phyloP scores from a whole-genome alignment of 2,888 invertebrate genomes.

The Arctia plantaginis region DNA sequence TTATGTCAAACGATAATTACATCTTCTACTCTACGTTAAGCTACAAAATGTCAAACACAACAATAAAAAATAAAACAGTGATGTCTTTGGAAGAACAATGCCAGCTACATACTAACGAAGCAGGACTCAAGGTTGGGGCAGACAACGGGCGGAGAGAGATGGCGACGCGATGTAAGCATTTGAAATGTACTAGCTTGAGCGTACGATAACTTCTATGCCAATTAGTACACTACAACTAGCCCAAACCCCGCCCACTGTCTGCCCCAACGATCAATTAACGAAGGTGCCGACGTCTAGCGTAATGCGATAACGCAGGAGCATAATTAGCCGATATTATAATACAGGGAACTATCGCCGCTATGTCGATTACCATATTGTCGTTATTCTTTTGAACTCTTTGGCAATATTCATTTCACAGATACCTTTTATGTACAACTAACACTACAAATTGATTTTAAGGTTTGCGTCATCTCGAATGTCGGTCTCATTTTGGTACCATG shows the following conservation, averaged over 20 bases:
- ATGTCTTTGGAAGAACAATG: slow-evolving; percentile 54
- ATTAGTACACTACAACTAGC: not conserved
- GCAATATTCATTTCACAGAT: slow-evolving; percentile 43
- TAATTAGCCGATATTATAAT: slow-evolving; percentile 15
- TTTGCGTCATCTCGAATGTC: not conserved
- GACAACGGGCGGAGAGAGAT: not conserved
- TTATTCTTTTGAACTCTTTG: slow-evolving; percentile 53
- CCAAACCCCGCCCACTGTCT: not conserved
- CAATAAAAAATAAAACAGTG: slow-evolving; percentile 31
- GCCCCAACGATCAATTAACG: not conserved
- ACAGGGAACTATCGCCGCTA: slow-evolving; percentile 36
- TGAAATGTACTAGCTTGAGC: too few species aligned
- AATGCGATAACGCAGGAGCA: slow-evolving; percentile 1
- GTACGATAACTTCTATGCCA: not conserved
- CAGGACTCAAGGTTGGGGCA: slow-evolving; percentile 11
- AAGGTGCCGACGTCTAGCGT: slow-evolving; percentile 16
- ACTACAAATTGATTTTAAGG: not conserved
- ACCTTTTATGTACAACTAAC: slow-evolving; percentile 34
- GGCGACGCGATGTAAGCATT: too few species aligned
- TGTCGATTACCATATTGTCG: slow-evolving; percentile 43
- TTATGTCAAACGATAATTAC: slow-evolving; percentile 48
- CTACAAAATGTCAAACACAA: slow-evolving; percentile 46
- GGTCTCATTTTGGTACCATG: not conserved
- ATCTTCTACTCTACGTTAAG: slow-evolving; percentile 49
- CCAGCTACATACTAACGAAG: slow-evolving; percentile 46